These are phyloP conservation scores for Lophura nycthemera DNA, from an alignment of 2,113 vertebrate genomes.

Conservation along the genomic window DNA sequence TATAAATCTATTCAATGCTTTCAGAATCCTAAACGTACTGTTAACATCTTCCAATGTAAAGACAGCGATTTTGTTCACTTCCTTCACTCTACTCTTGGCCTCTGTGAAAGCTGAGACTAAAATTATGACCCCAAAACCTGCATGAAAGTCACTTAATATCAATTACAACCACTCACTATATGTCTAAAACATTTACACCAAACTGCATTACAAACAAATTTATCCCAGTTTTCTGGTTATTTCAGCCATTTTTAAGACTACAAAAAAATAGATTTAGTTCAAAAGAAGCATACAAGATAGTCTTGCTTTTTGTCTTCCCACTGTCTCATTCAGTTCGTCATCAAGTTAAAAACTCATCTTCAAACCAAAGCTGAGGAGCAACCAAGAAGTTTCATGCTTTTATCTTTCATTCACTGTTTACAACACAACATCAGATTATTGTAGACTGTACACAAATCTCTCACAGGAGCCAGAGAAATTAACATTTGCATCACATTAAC, in stretches of 20 bases:
- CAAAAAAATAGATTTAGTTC: background rate
- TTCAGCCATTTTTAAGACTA: background rate
- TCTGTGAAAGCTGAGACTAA: background rate
- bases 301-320: background rate
- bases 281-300: fast-evolving
- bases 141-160: background rate
- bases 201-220: fast-evolving
- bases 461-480: background rate
- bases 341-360: background rate
- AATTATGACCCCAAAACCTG: background rate
- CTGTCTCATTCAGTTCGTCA: background rate
- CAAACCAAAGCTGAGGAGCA: background rate
- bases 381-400: background rate
- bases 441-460: too few relatives aligned
- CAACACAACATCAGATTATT: fast-evolving
- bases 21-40: background rate
- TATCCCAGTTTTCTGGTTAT: background rate
- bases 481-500: background rate
- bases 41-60: background rate
- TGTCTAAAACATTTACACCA: background rate
- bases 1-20: background rate
- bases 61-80: fast-evolving
- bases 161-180: fast-evolving
- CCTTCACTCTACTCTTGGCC: background rate
- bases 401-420: fast-evolving